phyloP scores from a whole-genome alignment of 2,888 invertebrate genomes.

The Brachycybe producta region DNA sequence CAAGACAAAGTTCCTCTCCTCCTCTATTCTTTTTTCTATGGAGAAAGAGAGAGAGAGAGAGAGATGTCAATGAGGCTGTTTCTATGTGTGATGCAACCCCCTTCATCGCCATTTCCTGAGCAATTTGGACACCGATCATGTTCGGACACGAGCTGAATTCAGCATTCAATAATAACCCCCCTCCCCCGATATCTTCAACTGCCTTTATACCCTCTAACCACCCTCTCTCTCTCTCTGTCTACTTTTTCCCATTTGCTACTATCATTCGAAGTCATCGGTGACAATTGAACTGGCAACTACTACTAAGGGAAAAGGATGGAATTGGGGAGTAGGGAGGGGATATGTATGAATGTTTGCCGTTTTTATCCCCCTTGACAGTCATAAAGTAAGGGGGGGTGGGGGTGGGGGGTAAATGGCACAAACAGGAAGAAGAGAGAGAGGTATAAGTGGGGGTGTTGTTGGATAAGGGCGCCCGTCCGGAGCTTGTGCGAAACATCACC shows the following conservation, averaged over 20 bases:
- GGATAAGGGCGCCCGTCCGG: too few species aligned
- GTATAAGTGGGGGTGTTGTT: slow-evolving; percentile 3
- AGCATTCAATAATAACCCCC: background rate
- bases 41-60: too few species aligned
- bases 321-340: background rate
- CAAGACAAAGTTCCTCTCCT: too few species aligned
- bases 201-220: background rate
- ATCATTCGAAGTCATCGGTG: slow-evolving; percentile 3
- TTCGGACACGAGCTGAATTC: slow-evolving; percentile 9
- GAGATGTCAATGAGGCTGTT: slow-evolving; percentile 16
- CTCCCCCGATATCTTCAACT: slow-evolving; percentile 3
- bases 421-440: background rate
- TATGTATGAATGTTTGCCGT: background rate
- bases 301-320: background rate
- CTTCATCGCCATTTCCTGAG: slow-evolving; percentile 12
- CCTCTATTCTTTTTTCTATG: too few species aligned
- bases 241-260: background rate
- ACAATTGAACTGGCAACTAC: slow-evolving; percentile 15
- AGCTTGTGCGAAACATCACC: too few species aligned
- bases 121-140: slow-evolving; percentile 8
- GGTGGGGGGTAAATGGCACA: background rate
- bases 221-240: background rate
- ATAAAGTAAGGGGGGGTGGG: background rate
- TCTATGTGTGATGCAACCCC: slow-evolving; percentile 12
- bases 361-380: too few species aligned